These are phyloP conservation scores for Tapirus terrestris DNA, from an alignment of 2,113 vertebrate genomes.

Conservation along the genomic window DNA sequence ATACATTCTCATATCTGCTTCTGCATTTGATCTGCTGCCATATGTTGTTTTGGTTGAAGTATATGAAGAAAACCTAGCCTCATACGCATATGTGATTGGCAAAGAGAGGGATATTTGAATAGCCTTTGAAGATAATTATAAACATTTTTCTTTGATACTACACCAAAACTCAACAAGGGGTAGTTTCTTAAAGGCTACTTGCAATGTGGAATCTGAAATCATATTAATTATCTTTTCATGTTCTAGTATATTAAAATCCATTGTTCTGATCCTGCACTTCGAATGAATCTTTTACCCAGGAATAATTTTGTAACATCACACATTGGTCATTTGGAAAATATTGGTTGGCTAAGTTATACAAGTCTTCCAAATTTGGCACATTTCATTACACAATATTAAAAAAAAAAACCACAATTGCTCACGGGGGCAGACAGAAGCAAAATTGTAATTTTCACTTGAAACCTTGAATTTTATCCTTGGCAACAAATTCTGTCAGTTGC, in stretches of 20 bases:
- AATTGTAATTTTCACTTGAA: slow-evolving; percentile 59
- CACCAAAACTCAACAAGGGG: background rate
- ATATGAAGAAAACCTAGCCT: background rate
- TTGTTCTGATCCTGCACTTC: background rate
- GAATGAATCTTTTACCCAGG: background rate
- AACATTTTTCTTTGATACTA: background rate
- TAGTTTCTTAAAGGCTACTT: background rate
- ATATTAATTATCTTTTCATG: background rate
- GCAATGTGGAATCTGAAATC: background rate
- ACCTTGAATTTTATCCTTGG: slow-evolving; percentile 68
- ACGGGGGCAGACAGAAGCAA: slow-evolving; percentile 16
- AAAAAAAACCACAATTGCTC: slow-evolving; percentile 26
- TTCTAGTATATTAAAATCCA: background rate
- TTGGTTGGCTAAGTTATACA: background rate
- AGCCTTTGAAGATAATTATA: background rate
- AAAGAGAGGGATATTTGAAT: background rate
- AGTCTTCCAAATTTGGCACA: background rate
- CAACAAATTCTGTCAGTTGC: slow-evolving; percentile 61
- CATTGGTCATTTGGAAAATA: background rate
- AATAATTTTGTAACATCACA: background rate
- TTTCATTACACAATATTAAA: background rate
- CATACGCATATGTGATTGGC: background rate
- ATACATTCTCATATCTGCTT: background rate
- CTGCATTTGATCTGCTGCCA: background rate
- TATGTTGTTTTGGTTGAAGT: background rate